These are phyloP conservation scores for Chlorodrepanis virens DNA, from an alignment of 2,113 vertebrate genomes.

Conservation along the genomic window DNA sequence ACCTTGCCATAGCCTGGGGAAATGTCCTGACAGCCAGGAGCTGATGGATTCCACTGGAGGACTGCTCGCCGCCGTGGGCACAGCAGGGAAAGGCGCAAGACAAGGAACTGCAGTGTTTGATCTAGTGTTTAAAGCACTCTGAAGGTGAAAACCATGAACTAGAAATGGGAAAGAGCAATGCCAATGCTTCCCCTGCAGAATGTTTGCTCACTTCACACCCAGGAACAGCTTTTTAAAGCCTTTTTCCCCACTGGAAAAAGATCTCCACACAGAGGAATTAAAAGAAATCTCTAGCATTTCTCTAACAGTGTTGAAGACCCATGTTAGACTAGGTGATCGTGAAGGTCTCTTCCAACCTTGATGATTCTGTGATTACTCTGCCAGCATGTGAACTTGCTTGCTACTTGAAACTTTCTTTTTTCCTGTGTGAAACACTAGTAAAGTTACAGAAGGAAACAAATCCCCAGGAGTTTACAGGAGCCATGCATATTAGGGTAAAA, in stretches of 20 bases:
- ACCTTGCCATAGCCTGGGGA: accelerated
- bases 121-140: neutral
- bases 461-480: neutral
- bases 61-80: too few species aligned
- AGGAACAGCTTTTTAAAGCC: neutral
- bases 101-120: neutral
- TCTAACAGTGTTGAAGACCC: neutral
- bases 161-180: neutral
- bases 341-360: neutral
- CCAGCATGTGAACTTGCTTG: neutral
- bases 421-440: neutral
- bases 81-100: neutral
- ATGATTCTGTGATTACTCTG: neutral
- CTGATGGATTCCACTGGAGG: neutral
- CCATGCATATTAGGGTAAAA: accelerated
- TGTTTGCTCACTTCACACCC: neutral
- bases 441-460: neutral
- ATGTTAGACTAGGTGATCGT: accelerated
- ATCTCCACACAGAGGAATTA: neutral
- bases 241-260: neutral
- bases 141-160: neutral
- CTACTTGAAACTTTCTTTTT: neutral
- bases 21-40: accelerated
- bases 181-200: neutral
- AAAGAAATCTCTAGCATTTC: neutral